A percentile compares a stretch with the other conserved stretches of the same genome.
These are phyloP conservation scores for Raja brachyura DNA, from an alignment of 2,113 vertebrate genomes.

Conservation along the genomic window DNA sequence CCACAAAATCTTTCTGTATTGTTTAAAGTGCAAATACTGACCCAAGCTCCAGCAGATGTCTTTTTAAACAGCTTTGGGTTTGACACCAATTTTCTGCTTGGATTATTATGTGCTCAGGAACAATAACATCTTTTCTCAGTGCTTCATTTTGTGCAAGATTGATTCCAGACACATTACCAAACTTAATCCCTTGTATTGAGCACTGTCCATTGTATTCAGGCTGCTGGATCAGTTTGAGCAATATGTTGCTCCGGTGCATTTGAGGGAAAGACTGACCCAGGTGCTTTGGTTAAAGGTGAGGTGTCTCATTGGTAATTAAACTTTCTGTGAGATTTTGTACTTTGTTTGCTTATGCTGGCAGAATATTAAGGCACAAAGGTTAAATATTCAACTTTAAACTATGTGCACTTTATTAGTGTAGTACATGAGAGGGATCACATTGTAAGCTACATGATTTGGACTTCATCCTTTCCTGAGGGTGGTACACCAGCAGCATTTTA, in stretches of 20 bases:
- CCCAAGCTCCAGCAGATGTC: background rate
- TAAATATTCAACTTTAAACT: too few species aligned
- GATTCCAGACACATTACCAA: background rate
- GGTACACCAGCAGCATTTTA: too few species aligned
- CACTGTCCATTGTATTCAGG: background rate
- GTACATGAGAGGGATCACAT: too few species aligned
- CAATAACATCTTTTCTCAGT: background rate
- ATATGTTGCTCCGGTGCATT: background rate
- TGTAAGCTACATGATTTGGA: too few species aligned
- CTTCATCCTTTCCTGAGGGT: too few species aligned
- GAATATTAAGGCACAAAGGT: background rate
- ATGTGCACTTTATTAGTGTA: too few species aligned
- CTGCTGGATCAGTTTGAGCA: too few species aligned
- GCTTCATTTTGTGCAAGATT: background rate
- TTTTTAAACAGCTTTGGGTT: background rate
- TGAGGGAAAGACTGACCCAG: background rate
- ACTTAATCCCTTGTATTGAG: background rate
- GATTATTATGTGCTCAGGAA: background rate
- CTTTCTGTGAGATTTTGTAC: background rate
- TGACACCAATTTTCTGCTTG: background rate
- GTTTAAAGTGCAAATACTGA: background rate
- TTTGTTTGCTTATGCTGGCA: background rate
- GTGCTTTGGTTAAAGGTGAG: too few species aligned
- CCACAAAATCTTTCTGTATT: background rate
- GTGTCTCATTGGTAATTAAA: background rate